phyloP scores from a whole-genome alignment of 1,140 invertebrate genomes.

The Drosophila ogumai region DNA sequence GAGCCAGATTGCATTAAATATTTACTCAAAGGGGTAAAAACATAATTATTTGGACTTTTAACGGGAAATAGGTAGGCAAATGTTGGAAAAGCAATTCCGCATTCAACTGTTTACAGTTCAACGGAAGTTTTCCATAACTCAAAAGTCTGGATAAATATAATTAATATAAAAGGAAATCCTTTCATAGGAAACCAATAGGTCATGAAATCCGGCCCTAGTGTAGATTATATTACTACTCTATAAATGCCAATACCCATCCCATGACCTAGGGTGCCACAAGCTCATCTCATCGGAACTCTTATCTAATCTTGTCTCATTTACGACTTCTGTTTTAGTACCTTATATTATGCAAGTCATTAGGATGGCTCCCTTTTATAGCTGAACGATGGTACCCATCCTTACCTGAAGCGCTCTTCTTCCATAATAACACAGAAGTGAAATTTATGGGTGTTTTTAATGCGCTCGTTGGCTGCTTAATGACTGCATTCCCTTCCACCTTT shows the following conservation, averaged over 20 bases:
- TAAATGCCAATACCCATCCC: constrained; percentile 32
- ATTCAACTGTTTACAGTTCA: constrained; percentile 23
- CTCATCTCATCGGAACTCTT: constrained; percentile 37
- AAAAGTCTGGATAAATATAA: background rate
- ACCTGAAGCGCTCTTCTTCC: constrained; percentile 17
- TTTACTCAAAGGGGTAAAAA: constrained; percentile 14
- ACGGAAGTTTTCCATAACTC: constrained; percentile 14
- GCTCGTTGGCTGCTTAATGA: constrained; percentile 59
- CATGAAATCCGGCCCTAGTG: background rate
- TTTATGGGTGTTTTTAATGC: constrained; percentile 67
- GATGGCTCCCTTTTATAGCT: constrained; percentile 60
- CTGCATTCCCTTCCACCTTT: constrained; percentile 22
- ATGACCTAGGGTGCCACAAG: background rate
- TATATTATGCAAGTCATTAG: constrained; percentile 70
- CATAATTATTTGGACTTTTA: constrained; percentile 31
- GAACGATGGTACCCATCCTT: constrained; percentile 16
- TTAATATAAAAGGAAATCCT: background rate
- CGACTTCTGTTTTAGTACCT: constrained; percentile 69
- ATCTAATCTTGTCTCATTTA: constrained; percentile 66
- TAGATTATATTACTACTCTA: constrained; percentile 11
- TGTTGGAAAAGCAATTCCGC: constrained; percentile 17
- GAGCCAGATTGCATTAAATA: constrained; percentile 19
- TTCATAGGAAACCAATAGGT: background rate
- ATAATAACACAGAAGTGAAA: constrained; percentile 49
- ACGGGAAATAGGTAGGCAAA: constrained; percentile 32